These are phyloP conservation scores for Halcyon leucocephala DNA, from an alignment of 2,797 vertebrate species.

Conservation along the genomic window DNA sequence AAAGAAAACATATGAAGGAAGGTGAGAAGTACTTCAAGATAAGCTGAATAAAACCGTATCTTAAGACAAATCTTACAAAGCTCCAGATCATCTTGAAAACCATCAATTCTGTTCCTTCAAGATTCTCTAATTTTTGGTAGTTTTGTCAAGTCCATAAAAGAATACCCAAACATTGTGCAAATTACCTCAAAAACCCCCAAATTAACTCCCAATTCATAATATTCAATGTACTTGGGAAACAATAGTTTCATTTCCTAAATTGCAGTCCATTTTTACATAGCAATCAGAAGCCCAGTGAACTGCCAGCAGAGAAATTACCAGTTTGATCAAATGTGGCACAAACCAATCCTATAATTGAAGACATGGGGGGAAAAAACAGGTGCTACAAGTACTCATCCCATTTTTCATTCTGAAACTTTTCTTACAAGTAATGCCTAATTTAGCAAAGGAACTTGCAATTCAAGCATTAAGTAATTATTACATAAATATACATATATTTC, in stretches of 20 bases:
- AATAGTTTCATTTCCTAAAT: not conserved
- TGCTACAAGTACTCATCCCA: not conserved
- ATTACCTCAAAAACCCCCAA: not conserved
- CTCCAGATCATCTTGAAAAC: not conserved
- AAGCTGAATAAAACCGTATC: not conserved
- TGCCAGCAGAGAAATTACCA: not conserved
- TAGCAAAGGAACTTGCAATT: not conserved
- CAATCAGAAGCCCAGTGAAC: not conserved
- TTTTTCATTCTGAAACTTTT: not conserved
- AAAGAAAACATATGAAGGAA: not conserved
- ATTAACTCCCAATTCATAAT: not conserved
- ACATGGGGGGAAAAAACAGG: not conserved
- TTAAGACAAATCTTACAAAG: not conserved
- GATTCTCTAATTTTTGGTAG: not conserved
- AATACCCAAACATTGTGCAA: not conserved
- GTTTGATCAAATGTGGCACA: not conserved
- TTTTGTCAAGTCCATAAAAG: not conserved
- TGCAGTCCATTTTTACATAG: not conserved
- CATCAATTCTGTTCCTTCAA: not conserved
- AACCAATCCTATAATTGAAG: not conserved
- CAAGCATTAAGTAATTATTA: not conserved
- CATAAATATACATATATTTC: accelerated
- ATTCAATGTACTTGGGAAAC: not conserved
- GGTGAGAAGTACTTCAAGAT: not conserved
- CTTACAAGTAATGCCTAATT: not conserved